Evolutionary conservation across 2,888 invertebrate genomes (phyloP).

Genomic region (Drosophila putrida): DNA sequence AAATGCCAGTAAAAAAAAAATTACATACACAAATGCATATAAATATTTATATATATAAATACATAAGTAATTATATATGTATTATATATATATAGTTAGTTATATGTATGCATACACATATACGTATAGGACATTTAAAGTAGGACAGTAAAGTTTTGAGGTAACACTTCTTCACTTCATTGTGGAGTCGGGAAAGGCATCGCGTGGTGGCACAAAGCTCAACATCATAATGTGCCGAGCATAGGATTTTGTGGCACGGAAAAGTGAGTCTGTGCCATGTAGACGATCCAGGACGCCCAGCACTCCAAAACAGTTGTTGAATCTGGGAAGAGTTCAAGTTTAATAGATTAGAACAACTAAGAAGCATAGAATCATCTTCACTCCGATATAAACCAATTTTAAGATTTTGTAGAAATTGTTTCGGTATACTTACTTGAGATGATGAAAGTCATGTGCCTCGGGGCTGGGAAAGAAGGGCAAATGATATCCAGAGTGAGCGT

Average conservation of each 20-base stretch:
- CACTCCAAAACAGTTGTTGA: slow-evolving; percentile 94
- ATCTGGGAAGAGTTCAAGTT: slow-evolving; percentile 86
- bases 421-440: slow-evolving; percentile 89
- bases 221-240: slow-evolving; percentile 90
- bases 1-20: slow-evolving; percentile 31
- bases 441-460: slow-evolving; percentile 95
- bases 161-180: slow-evolving; percentile 64
- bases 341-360: no score
- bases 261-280: slow-evolving; percentile 93
- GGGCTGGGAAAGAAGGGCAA: slow-evolving; percentile 94
- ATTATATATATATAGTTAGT: slow-evolving; percentile 9
- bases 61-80: slow-evolving; percentile 1
- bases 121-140: no score
- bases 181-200: slow-evolving; percentile 88
- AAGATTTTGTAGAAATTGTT: no score
- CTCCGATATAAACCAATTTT: no score
- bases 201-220: slow-evolving; percentile 88
- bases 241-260: slow-evolving; percentile 90
- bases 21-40: slow-evolving; percentile 11
- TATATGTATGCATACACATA: slow-evolving; percentile 3
- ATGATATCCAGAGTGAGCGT: slow-evolving; percentile 94
- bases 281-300: slow-evolving; percentile 92
- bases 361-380: no score
- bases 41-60: slow-evolving; percentile 3
- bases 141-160: background rate